phyloP scores from a whole-genome alignment of 64 coral and sea anemone species.

The Stylophora pistillata region DNA sequence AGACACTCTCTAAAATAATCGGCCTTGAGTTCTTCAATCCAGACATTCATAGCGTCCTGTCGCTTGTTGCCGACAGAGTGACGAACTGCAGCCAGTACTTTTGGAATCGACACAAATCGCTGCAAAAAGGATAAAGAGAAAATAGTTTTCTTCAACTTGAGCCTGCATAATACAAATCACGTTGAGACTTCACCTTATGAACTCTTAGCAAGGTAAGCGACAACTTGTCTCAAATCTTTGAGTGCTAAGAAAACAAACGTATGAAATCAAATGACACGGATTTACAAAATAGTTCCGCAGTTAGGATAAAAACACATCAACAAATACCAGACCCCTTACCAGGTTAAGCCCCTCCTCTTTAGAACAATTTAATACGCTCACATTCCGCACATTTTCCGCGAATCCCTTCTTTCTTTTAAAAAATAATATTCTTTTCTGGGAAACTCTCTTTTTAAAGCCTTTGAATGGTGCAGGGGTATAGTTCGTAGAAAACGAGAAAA shows the following conservation, averaged over 20 bases:
- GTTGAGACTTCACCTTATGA: no score
- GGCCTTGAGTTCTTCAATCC: conserved; percentile 7
- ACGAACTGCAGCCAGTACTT: conserved; percentile 28
- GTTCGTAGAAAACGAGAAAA: no score
- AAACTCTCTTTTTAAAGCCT: no score
- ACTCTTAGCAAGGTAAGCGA: no score
- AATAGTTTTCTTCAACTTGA: background rate
- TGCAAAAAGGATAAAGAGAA: background rate
- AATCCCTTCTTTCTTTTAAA: no score
- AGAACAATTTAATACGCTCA: no score
- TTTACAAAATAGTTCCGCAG: background rate
- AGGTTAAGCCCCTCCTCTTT: background rate
- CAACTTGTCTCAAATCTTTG: background rate
- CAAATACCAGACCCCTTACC: background rate
- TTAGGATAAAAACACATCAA: background rate
- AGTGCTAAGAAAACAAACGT: background rate
- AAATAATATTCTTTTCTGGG: no score
- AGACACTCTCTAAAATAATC: conserved; percentile 3
- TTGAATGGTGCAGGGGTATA: no score
- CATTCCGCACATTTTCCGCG: no score
- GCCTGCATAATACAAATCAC: background rate
- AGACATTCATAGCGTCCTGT: conserved; percentile 17
- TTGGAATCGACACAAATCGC: conserved; percentile 35
- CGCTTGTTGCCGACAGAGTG: conserved; percentile 18
- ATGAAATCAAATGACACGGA: background rate